phyloP scores from a whole-genome alignment of 2,888 invertebrate species.

The Meliscaeva auricollis region DNA sequence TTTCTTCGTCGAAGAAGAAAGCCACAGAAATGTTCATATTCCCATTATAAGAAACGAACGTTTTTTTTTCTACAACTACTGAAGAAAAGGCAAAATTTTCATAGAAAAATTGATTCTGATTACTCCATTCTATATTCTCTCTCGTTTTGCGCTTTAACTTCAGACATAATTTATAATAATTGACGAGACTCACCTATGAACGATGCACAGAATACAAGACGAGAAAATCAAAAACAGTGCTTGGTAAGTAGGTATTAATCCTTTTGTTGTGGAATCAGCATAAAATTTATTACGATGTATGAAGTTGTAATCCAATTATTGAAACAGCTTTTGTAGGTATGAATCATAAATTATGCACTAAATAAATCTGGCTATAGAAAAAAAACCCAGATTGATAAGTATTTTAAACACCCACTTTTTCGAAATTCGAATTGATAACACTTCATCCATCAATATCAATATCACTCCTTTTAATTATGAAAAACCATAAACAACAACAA shows the following conservation, averaged over 20 bases:
- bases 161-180: constrained; percentile 7
- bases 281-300: not conserved
- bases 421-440: constrained; percentile 27
- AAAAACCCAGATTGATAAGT: constrained; percentile 16
- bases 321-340: not conserved
- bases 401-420: constrained; percentile 37
- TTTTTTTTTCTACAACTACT: not conserved
- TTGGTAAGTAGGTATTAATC: constrained; percentile 47
- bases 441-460: not conserved
- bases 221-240: constrained; percentile 48
- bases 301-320: constrained; percentile 58
- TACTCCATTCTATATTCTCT: constrained; percentile 9
- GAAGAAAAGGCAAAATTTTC: too few relatives aligned
- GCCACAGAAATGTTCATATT: constrained; percentile 52
- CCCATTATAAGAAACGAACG: not conserved
- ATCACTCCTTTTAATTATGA: constrained; percentile 9
- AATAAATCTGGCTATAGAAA: too few relatives aligned
- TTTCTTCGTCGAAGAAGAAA: constrained; percentile 42
- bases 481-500: constrained; percentile 31
- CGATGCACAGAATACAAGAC: constrained; percentile 23
- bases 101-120: constrained; percentile 51
- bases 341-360: constrained; percentile 19
- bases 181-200: constrained; percentile 64
- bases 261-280: constrained; percentile 67
- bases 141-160: not conserved